These are phyloP conservation scores for Drosophila histrio DNA, from an alignment of 2,888 invertebrate genomes.

Conservation along the genomic window DNA sequence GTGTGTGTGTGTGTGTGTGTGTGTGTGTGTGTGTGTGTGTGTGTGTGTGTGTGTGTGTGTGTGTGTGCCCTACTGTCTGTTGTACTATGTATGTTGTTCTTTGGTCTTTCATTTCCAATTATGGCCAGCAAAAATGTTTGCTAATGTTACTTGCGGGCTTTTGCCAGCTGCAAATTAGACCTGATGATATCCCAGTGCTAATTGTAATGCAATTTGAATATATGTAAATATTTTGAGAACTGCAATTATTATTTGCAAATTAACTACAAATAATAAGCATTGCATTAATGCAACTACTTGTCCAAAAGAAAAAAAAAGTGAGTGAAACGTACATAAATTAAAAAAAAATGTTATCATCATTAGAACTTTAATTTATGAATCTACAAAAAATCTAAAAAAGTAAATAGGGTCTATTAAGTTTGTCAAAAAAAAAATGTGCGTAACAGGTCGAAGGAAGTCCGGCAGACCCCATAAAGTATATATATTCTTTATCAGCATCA, in stretches of 20 bases:
- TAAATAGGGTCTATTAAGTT: too few relatives aligned
- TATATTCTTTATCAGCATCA: too few relatives aligned
- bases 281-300: neutral
- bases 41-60: neutral
- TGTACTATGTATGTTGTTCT: conserved; percentile 12
- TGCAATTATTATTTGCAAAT: neutral
- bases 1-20: neutral
- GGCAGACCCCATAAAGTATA: too few relatives aligned
- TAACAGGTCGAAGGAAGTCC: too few relatives aligned
- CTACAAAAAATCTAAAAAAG: too few relatives aligned
- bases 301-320: too few relatives aligned
- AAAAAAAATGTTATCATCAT: too few relatives aligned
- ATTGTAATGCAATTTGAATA: conserved; percentile 7
- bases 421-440: too few relatives aligned
- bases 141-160: neutral
- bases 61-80: neutral
- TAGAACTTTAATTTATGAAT: too few relatives aligned
- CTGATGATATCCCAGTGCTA: neutral
- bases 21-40: neutral
- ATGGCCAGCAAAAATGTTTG: conserved; percentile 7
- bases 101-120: conserved; percentile 30
- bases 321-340: too few relatives aligned
- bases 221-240: neutral
- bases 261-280: conserved; percentile 6
- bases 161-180: neutral